Evolutionary conservation across 1,140 invertebrate species (phyloP).

Genomic region (Trissolcus basalis): DNA sequence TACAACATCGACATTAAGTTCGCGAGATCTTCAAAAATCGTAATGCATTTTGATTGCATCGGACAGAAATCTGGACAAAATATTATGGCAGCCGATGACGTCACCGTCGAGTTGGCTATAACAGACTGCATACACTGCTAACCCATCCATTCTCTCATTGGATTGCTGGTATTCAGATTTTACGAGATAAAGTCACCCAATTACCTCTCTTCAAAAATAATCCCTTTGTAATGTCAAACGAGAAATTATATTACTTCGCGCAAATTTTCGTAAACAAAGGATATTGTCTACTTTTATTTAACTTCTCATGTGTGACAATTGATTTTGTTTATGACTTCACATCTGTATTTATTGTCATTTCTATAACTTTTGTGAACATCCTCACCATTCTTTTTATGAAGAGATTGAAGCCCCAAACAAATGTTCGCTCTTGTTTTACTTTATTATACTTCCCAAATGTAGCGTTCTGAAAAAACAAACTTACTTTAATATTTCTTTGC

Average conservation of each 20-base stretch:
- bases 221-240: slow-evolving; percentile 57
- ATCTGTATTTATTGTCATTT: slow-evolving; percentile 11
- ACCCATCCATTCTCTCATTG: slow-evolving; percentile 60
- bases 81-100: slow-evolving; percentile 58
- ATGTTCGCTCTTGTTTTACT: no score
- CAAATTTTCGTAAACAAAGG: slow-evolving; percentile 54
- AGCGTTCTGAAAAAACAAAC: no score
- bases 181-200: slow-evolving; percentile 61
- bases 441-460: no score
- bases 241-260: slow-evolving; percentile 55
- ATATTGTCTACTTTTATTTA: slow-evolving; percentile 45
- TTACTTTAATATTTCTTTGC: no score
- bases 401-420: no score
- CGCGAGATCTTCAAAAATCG: slow-evolving; percentile 39
- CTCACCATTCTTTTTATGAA: no score
- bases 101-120: slow-evolving; percentile 39
- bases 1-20: slow-evolving; percentile 26
- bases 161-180: slow-evolving; percentile 61
- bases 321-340: slow-evolving; percentile 36
- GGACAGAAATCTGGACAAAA: slow-evolving; percentile 53
- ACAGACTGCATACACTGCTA: slow-evolving; percentile 56
- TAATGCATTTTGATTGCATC: slow-evolving; percentile 57
- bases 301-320: slow-evolving; percentile 44
- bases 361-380: no score
- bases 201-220: slow-evolving; percentile 56